Conservation (phyloP, 2,113 vertebrate genomes). For the Erythrocebus patas region DNA sequence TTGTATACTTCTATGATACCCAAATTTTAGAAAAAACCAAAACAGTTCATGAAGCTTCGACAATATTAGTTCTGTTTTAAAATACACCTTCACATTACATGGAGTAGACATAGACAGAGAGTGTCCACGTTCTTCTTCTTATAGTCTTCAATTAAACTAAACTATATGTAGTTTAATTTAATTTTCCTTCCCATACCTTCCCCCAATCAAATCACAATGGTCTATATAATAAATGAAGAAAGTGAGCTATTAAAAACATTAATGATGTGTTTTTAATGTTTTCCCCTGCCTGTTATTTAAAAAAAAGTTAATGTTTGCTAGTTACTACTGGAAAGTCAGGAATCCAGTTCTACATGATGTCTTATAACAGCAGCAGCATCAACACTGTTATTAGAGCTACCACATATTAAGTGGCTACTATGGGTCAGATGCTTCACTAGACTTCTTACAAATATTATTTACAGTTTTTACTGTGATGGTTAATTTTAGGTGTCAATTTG, state of each 20-base stretch:
- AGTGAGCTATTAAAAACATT: neutral
- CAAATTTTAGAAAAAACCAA: neutral
- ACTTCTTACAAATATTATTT: neutral
- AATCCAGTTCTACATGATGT: neutral
- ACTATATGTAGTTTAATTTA: neutral
- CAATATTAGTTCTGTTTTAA: neutral
- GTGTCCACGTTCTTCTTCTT: neutral
- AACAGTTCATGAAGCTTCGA: neutral
- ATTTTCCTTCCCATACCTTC: neutral
- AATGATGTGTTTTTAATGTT: neutral
- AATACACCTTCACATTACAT: neutral
- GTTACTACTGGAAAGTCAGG: neutral
- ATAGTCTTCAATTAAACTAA: neutral
- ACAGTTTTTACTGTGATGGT: no score
- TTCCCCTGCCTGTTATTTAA: neutral
- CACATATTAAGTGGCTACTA: no score
- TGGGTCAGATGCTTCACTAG: neutral
- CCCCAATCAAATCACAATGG: neutral
- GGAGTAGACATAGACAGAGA: neutral
- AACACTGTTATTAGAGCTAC: neutral
- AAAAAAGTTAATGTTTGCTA: neutral
- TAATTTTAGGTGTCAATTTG: no score
- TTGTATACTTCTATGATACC: neutral
- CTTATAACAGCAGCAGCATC: neutral
- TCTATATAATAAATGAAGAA: neutral